Evolutionary conservation across 1,140 invertebrate species (phyloP), one percentile per base, ranked within the genome.

Genomic region (Plectus sambesii): DNA sequence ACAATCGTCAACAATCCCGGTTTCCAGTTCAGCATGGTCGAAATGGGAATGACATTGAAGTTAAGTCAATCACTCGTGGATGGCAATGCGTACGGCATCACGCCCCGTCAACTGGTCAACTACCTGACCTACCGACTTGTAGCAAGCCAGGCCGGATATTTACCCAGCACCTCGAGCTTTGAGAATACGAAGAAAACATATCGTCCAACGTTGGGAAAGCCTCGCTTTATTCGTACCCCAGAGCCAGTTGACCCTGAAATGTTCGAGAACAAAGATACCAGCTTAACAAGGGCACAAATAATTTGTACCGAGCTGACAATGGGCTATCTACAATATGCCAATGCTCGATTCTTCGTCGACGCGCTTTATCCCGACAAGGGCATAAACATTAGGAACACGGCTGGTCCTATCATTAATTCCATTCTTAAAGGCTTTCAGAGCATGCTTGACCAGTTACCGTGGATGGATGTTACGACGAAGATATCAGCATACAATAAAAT

Each of bases 81-180:
- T 20, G 39, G 22, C 22, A 42, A 37, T 36, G 6, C 4, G 9
- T 23, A 5, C n/a, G 6, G 53, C 37, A 39, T 62, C 35, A 48
- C 42, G 20, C 47, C 61, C 5, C 27, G 49, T 9, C 46, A 51
- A 20, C 17, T 62, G 19, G 25, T 53, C 49, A 62, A 62, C 26
- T 62, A 62, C 26, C 47, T 62, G 20, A 63, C 50, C 49, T 60
- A 47, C 53, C 47, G 57, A 27, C 35, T 62, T 26, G n/a, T 62
- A 12, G 24, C 24, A 17, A 39, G 33, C 8, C 36, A 61, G 27
- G 39, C 35, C n/a, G 27, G 45, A 9, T 60, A 54, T 39, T 38
- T 62, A 41, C 2, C 36, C 4, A 6, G 51, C 9, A 20, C n/a
- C 6, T 36, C 20, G 9, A 26, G 56, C 27, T 23, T 43, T 40